These are phyloP conservation scores for Procapra przewalskii DNA, from an alignment of 2,113 vertebrate genomes.

Conservation along the genomic window DNA sequence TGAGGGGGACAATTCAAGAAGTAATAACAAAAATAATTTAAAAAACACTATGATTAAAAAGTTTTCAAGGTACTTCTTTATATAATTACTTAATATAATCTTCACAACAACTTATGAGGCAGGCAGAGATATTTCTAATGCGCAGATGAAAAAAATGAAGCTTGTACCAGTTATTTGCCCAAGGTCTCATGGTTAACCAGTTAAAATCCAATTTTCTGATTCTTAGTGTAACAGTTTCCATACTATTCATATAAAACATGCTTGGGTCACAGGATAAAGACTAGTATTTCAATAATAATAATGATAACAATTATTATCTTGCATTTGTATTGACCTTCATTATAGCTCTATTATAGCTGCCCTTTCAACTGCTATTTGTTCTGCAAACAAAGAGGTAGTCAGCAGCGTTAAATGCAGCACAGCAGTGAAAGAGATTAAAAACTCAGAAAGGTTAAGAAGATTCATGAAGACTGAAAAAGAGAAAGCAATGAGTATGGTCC, in stretches of 20 bases:
- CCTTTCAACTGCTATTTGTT: not conserved
- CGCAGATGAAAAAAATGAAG: not conserved
- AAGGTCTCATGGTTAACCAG: not conserved
- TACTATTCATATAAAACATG: not conserved
- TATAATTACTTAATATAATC: not conserved
- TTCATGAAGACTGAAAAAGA: not conserved
- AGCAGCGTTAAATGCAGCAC: not conserved
- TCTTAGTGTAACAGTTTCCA: not conserved
- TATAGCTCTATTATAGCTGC: not conserved
- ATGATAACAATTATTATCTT: not conserved
- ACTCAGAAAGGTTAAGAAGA: not conserved
- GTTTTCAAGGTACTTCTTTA: not conserved
- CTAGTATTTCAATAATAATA: not conserved
- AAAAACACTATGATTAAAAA: not conserved
- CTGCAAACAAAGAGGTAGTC: not conserved
- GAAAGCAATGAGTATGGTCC: not conserved
- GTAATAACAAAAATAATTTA: not conserved
- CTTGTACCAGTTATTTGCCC: not conserved
- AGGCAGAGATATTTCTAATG: not conserved
- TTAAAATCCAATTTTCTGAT: not conserved
- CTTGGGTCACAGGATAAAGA: not conserved
- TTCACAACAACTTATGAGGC: not conserved
- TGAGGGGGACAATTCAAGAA: not conserved
- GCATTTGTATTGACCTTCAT: slow-evolving; percentile 1
- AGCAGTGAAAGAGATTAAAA: not conserved